Evolutionary conservation across 2,888 invertebrate species (phyloP).

Genomic region (Loripinus fragilis): DNA sequence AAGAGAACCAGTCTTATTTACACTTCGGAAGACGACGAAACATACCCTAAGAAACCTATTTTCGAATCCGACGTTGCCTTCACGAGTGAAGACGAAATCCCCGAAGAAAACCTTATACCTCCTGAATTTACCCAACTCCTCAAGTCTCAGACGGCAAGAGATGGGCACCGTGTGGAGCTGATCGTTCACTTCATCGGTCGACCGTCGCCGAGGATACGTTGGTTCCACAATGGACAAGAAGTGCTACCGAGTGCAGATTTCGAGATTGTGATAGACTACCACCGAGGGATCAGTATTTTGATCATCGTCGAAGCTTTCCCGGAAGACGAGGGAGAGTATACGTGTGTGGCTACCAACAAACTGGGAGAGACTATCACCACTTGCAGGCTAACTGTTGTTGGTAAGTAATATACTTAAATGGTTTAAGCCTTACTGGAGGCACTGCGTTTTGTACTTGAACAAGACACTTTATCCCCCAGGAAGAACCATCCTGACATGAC

Average conservation of each 20-base stretch:
- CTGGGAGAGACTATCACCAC: constrained; percentile 98
- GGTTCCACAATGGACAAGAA: constrained; percentile 84
- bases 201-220: constrained; percentile 80
- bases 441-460: too few relatives aligned
- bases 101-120: constrained; percentile 86
- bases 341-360: constrained; percentile 90
- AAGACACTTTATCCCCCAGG: too few relatives aligned
- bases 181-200: constrained; percentile 75
- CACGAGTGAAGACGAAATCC: constrained; percentile 68
- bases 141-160: constrained; percentile 91
- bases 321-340: constrained; percentile 98
- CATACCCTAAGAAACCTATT: constrained; percentile 58
- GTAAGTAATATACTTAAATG: constrained; percentile 80
- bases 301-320: constrained; percentile 99
- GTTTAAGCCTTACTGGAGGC: too few relatives aligned
- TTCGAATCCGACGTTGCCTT: constrained; percentile 65
- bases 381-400: constrained; percentile 85
- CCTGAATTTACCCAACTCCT: constrained; percentile 91
- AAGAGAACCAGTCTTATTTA: constrained; percentile 32
- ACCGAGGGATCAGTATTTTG: constrained; percentile 93
- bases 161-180: constrained; percentile 89
- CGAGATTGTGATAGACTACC: constrained; percentile 85
- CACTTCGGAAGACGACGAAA: constrained; percentile 61
- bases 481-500: too few relatives aligned
- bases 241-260: constrained; percentile 82